Evolutionary conservation across 2,113 vertebrate genomes (phyloP).

Genomic region (Corvus moneduloides): DNA sequence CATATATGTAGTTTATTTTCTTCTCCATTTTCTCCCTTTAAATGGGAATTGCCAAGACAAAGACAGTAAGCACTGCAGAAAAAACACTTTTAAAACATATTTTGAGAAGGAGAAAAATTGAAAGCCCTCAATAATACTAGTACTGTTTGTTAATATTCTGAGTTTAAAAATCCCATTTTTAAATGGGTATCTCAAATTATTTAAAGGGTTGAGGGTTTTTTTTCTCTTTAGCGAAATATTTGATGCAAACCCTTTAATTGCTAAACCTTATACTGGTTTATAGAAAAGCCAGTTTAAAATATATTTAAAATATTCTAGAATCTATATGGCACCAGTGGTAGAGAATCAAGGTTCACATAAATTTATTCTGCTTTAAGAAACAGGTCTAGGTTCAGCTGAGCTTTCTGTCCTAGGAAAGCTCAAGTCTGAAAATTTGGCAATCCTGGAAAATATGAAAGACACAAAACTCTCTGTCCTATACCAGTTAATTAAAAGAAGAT

Average conservation of each 20-base stretch:
- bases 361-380: background rate
- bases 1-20: background rate
- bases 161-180: background rate
- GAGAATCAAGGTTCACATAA: background rate
- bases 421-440: background rate
- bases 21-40: background rate
- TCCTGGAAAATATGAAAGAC: background rate
- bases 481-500: background rate
- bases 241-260: background rate
- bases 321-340: background rate
- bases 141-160: background rate
- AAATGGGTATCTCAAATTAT: background rate
- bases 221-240: background rate
- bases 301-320: background rate
- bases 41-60: background rate
- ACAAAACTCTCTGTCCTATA: background rate
- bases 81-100: background rate
- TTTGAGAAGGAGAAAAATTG: background rate
- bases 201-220: rapidly evolving
- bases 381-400: background rate
- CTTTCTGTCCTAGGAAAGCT: background rate
- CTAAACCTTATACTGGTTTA: background rate
- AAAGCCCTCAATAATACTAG: background rate
- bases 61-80: background rate
- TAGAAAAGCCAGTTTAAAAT: background rate